Base-by-base conservation (phyloP, 2,113 vertebrate genomes). In the Dicentrarchus labrax region DNA sequence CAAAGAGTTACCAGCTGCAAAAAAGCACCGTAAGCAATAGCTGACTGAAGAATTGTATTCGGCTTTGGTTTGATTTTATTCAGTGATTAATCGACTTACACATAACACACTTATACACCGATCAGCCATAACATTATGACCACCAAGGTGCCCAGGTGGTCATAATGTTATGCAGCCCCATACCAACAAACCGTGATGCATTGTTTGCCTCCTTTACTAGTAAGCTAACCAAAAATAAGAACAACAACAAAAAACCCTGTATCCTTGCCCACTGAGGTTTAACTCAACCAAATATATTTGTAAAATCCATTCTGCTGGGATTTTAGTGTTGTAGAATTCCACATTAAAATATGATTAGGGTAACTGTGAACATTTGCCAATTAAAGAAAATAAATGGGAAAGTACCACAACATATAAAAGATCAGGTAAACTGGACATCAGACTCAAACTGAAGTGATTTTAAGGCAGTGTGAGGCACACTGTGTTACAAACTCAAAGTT, bases 381-480 rank as follows among this genome's bases (percentile, higher is more conserved):
- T 71, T 6, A 30, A 69, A 57, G 24, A 10, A 68, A 57, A 17
- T 8, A 59, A 22, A 12, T 5, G 47, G 53, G 41, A 59, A 8
- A 59, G 15, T n/a, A 47, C 41, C 51, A 22, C 24, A 4, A 19
- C 17, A 2, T 9, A 24, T 5, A 6, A 43, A 50, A 24, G 17
- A 30, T 54, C 16, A 54, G 74, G 22, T 11, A 47, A 67, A 68
- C 3, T 22, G 16, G 60, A 76, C 47, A 53, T 8, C 48, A 17
- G 59, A 21, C 48, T 76, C 17, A 57, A 50, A 59, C 13, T 17
- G 6, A 59, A 73, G 57, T 50, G 62, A 48, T 77, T 76, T 59
- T 48, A 59, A 77, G 75, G 64, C 64, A 59, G 75, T 9, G 43
- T 60, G 30, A 60, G 56, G 72, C 60, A 64, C 72, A 38, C 43